A percentile compares a stretch with the other conserved stretches of the same genome.
phyloP scores from a whole-genome alignment of 2,888 invertebrate species.

The Acrobasis repandana region DNA sequence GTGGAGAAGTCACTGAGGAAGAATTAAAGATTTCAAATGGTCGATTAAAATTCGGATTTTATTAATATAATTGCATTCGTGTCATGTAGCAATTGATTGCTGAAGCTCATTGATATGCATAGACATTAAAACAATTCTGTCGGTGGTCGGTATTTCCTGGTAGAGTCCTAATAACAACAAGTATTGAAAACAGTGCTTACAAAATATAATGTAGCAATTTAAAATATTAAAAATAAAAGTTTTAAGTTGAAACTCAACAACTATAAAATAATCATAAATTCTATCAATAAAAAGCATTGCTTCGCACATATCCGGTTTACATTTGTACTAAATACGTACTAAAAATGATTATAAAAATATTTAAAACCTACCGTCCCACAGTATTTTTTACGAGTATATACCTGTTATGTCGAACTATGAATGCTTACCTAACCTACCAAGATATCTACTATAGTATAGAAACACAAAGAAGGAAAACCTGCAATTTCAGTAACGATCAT shows the following conservation, averaged over 20 bases:
- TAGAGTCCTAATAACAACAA: not conserved
- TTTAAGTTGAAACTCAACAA: not conserved
- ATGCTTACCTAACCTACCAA: too few relatives aligned
- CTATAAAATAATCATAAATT: not conserved
- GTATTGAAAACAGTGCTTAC: not conserved
- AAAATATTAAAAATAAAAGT: too few relatives aligned
- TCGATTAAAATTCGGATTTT: slow-evolving; percentile 34
- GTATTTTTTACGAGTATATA: not conserved
- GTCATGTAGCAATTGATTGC: slow-evolving; percentile 50
- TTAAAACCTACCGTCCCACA: too few relatives aligned
- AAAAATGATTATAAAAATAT: too few relatives aligned
- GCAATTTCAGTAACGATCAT: not conserved
- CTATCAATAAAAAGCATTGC: too few relatives aligned
- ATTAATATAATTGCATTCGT: slow-evolving; percentile 37
- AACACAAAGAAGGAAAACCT: not conserved
- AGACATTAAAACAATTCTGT: not conserved
- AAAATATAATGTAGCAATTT: too few relatives aligned
- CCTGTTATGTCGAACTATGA: not conserved
- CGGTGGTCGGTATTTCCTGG: not conserved
- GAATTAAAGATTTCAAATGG: slow-evolving; percentile 1
- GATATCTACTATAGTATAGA: not conserved
- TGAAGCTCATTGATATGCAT: slow-evolving; percentile 34
- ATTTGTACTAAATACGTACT: too few relatives aligned
- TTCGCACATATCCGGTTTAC: too few relatives aligned
- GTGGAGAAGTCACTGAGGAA: slow-evolving; percentile 35